Conservation (phyloP, 2,113 vertebrate genomes). For the Oncorhynchus mykiss region DNA sequence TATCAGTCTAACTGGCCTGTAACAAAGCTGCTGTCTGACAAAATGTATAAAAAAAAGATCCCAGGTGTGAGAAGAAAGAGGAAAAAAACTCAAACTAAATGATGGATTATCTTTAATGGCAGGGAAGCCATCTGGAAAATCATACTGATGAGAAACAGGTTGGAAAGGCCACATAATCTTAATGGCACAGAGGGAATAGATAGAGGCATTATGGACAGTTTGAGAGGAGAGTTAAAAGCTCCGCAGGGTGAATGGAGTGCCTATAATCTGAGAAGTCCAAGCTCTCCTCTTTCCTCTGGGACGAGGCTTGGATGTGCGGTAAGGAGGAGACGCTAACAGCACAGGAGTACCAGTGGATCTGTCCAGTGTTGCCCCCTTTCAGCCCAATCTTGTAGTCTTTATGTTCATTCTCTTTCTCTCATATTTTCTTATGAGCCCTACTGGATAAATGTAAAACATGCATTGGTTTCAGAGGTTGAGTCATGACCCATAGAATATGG, state of each 20-base stretch:
- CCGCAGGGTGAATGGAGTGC: conserved; percentile 23
- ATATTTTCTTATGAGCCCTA: too few relatives aligned
- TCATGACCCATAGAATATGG: too few relatives aligned
- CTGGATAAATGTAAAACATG: too few relatives aligned
- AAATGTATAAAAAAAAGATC: neutral
- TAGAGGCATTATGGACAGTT: conserved; percentile 51
- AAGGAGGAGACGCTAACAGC: neutral
- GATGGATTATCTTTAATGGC: neutral
- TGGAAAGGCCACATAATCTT: conserved; percentile 44
- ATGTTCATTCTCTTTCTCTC: too few relatives aligned
- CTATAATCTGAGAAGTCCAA: conserved; percentile 50
- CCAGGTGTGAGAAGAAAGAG: neutral
- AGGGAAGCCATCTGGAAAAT: neutral
- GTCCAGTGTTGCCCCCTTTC: too few relatives aligned
- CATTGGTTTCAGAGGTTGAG: neutral
- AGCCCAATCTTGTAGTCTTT: too few relatives aligned
- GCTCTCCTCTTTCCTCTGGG: conserved; percentile 42
- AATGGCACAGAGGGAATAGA: conserved; percentile 44
- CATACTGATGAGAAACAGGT: conserved; percentile 7
- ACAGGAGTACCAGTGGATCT: too few relatives aligned
- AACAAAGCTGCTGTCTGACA: neutral
- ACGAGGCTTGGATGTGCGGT: conserved; percentile 35
- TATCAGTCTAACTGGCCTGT: neutral
- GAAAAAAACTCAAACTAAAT: neutral
- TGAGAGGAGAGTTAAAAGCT: conserved; percentile 42